Base-by-base conservation (phyloP, 2,797 vertebrate species). In the Petrocephalus schoutedeni region DNA sequence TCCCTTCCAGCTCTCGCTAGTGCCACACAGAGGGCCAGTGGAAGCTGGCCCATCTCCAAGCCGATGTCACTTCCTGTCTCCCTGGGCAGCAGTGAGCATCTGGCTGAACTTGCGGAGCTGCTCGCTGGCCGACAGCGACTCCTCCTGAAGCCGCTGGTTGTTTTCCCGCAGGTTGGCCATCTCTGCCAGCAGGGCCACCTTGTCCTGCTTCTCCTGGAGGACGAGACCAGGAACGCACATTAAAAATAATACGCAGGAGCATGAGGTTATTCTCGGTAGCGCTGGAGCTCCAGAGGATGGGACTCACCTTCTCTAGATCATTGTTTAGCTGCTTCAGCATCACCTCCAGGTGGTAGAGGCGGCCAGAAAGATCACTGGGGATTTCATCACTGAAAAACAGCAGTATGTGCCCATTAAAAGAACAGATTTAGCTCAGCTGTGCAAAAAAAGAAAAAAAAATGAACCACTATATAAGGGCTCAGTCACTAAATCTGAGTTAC, bases 301-400 rank as follows among this genome's bases (percentile, higher is more conserved):
- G 36, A 14, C 91, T 92, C 59, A 97, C 98, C 92, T 95, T 97
- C 91, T 98, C 97, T 89, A 99, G 94, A 91, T 99, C 98, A 0
- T 77, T 97, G 93, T 98, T 98, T 1, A 99, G 96, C 90, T 98
- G 97, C 51, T 96, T 97, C 53, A 99, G 87, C 97, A 98, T 97
- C 87, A 96, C 97, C 84, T 99, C 98, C 91, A 99, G 94, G 88
- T 98, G 96, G 91, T 95, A 92, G 21, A 99, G 96, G 10, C 98
- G 97, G 71, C 97, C 97, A 0, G 97, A 95, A 91, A 99, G 91
- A 21, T 97, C 96, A 36, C 93, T 92, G 6, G 95, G 90, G 0
- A 91, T 91, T 92, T 97, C 96, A 51, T 97, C 96, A 0, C 98
- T 98, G 94, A 32, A 87, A 89, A 93, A 87, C 92, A 87, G 91